These are phyloP conservation scores for Colostygia pectinataria DNA, from an alignment of 2,888 invertebrate genomes.

Conservation along the genomic window DNA sequence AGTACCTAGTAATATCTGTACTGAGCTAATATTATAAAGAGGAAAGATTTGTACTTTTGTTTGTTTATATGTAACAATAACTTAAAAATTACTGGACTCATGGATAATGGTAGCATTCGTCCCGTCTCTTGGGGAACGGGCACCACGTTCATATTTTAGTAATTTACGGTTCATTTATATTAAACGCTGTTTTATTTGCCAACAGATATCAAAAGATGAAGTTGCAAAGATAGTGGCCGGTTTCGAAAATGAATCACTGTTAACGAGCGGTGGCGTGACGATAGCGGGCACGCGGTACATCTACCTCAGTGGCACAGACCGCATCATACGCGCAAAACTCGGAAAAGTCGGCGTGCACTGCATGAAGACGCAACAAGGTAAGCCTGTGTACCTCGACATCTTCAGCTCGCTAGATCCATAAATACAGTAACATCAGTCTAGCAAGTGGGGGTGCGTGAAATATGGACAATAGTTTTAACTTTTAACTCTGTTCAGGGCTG, in stretches of 20 bases:
- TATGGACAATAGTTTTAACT: no score
- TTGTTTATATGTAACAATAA: no score
- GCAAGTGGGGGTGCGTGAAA: no score
- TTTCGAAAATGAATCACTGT: conserved; percentile 94
- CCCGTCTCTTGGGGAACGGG: no score
- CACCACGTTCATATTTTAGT: neutral
- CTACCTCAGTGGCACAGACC: conserved; percentile 96
- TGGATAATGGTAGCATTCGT: no score
- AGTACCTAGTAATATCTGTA: no score
- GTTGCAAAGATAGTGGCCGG: conserved; percentile 94
- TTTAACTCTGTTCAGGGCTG: no score
- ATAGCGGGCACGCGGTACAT: conserved; percentile 96
- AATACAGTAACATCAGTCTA: no score
- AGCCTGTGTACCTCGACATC: conserved; percentile 25
- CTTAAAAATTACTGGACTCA: no score
- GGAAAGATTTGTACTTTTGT: no score
- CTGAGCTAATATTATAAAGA: no score
- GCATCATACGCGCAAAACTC: conserved; percentile 96
- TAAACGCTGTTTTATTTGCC: conserved; percentile 44
- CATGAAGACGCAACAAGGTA: conserved; percentile 98
- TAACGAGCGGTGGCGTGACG: conserved; percentile 95
- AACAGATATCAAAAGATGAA: conserved; percentile 95
- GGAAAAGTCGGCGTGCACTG: conserved; percentile 97
- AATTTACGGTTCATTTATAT: neutral
- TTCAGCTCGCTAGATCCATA: neutral